phyloP scores from a whole-genome alignment of 1,140 invertebrate species.

The Nebria ingens region DNA sequence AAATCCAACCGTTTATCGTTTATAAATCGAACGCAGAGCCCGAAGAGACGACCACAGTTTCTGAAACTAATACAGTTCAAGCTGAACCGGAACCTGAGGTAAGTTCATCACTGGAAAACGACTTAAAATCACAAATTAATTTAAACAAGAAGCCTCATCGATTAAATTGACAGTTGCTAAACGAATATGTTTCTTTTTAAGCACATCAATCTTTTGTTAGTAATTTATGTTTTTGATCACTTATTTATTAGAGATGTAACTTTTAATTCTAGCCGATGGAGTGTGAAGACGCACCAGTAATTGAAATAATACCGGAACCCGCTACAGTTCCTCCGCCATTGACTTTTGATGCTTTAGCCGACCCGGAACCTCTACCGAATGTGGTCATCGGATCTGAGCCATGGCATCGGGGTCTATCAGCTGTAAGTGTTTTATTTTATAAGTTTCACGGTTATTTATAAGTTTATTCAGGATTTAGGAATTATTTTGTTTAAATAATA shows the following conservation, averaged over 20 bases:
- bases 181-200: too few species aligned
- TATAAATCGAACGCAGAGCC: conserved; percentile 13
- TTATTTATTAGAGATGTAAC: too few species aligned
- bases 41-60: conserved; percentile 12
- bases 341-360: conserved; percentile 11
- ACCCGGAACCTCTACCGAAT: conserved; percentile 34
- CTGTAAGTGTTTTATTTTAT: conserved; percentile 33
- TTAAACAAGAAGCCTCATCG: too few species aligned
- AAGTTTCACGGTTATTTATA: too few species aligned
- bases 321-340: background rate
- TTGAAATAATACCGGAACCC: background rate
- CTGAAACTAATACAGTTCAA: conserved; percentile 9
- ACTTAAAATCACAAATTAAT: too few species aligned
- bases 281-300: conserved; percentile 21
- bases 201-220: background rate
- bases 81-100: conserved; percentile 1
- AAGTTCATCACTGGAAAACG: too few species aligned
- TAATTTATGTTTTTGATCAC: conserved; percentile 10
- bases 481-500: too few species aligned
- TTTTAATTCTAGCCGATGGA: conserved; percentile 34
- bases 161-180: too few species aligned
- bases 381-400: conserved; percentile 42
- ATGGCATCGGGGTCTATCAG: conserved; percentile 45
- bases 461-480: too few species aligned
- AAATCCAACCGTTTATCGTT: conserved; percentile 26